Conservation (phyloP, 2,797 vertebrate species). For the Malacoraja senta region DNA sequence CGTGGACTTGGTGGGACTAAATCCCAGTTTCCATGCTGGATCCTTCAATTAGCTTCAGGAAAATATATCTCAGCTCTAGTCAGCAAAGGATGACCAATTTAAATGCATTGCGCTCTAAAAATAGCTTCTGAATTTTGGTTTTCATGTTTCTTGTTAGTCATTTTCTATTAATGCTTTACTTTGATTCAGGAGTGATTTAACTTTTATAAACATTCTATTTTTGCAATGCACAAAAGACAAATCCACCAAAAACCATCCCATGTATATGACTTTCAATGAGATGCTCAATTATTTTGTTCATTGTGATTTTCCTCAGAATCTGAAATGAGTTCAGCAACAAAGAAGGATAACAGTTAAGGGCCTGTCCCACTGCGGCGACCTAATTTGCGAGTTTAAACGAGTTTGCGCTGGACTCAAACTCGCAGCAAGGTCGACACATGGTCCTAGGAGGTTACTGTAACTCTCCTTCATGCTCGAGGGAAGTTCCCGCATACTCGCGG, state of each 20-base stretch:
- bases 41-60: neutral
- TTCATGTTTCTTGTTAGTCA: neutral
- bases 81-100: neutral
- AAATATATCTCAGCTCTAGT: neutral
- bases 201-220: neutral
- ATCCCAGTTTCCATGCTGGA: too few relatives aligned
- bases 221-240: neutral
- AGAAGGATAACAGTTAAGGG: too few relatives aligned
- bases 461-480: too few relatives aligned
- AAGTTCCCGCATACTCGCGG: too few relatives aligned
- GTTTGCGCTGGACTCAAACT: too few relatives aligned
- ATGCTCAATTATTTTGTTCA: neutral
- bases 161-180: neutral
- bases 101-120: neutral
- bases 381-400: too few relatives aligned
- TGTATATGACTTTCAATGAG: neutral
- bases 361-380: too few relatives aligned
- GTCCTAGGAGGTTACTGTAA: too few relatives aligned
- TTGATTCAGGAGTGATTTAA: neutral
- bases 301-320: too few relatives aligned
- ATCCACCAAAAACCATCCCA: neutral
- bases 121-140: neutral
- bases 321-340: neutral
- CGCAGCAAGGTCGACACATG: too few relatives aligned
- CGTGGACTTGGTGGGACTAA: too few relatives aligned